Evolutionary conservation across 2,888 invertebrate genomes (phyloP).

Genomic region (Folsomia candida): DNA sequence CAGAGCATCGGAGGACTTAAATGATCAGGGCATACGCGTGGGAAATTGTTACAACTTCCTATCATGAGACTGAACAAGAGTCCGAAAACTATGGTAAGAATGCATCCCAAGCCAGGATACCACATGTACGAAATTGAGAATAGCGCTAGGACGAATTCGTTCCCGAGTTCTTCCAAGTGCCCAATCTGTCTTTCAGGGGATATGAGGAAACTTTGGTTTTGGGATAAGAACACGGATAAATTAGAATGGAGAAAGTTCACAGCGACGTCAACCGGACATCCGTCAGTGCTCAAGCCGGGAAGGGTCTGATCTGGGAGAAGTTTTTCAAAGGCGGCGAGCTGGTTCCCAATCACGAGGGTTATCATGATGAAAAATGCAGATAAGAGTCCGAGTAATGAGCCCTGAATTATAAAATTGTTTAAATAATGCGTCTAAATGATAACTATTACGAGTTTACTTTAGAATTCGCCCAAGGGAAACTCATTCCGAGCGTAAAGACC

Average conservation of each 20-base stretch:
- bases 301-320: slow-evolving; percentile 24
- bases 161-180: background rate
- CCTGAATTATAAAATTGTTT: slow-evolving; percentile 15
- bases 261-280: slow-evolving; percentile 20
- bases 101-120: slow-evolving; percentile 37
- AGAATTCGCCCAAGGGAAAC: slow-evolving; percentile 35
- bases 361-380: slow-evolving; percentile 23
- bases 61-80: slow-evolving; percentile 34
- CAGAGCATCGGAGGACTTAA: slow-evolving; percentile 38
- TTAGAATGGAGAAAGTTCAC: background rate
- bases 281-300: slow-evolving; percentile 24
- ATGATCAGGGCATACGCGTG: slow-evolving; percentile 35
- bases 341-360: slow-evolving; percentile 13
- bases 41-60: slow-evolving; percentile 15
- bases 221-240: background rate
- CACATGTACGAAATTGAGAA: slow-evolving; percentile 39
- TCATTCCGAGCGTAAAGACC: slow-evolving; percentile 31
- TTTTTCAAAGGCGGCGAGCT: slow-evolving; percentile 17
- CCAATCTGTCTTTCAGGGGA: background rate
- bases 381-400: slow-evolving; percentile 28
- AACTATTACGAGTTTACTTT: slow-evolving; percentile 20
- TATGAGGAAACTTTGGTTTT: background rate
- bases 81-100: slow-evolving; percentile 22
- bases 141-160: slow-evolving; percentile 2
- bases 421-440: background rate